Base-by-base conservation (phyloP, 2,888 invertebrate genomes). In the Lochmaea capreae region DNA sequence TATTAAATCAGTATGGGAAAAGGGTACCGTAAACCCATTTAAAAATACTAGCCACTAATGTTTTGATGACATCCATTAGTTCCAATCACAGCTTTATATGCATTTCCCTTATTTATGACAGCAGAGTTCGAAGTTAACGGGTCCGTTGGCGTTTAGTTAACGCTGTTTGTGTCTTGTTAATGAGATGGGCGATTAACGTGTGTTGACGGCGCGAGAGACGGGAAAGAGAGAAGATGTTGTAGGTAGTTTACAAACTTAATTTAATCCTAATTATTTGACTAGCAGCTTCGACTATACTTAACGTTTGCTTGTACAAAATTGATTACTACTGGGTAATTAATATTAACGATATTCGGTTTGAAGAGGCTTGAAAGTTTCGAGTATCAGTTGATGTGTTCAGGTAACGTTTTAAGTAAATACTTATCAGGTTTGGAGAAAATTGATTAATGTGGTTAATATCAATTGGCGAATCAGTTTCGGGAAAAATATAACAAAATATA, bases 161-260 rank as follows among this genome's bases (percentile, higher is more conserved):
- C 65, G 49, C 46, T 69, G 69, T 73, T 73, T 69, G 65, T 69
- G 68, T 59, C 73, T 69, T 33, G 69, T 65, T 73, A 69, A 73
- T 73, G 73, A 73, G 69, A 73, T 65, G 43, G 59, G 73, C 59
- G 73, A 73, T 73, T 73, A 73, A 69, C 58, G 66, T 52, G 65
- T 65, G 52, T 52, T 52, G 59, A 39, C 62, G 69, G 69, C 9
- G 46, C 9, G 22, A 43, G 26, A 57, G 66, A 67, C 61, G 59
- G 42, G 68, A 49, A 61, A 61, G 49, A 46, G 52, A 59, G 49
- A 68, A 61, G 39, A 26, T 43, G 33, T 33, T 52, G 49, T 33
- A 42, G 61, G 49, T 33, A 42, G 61, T 67, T 59, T 52, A 52
- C 58, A 39, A 69, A 69, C 69, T 62, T 69, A 62, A 54, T 69